A percentile compares a stretch with the other conserved stretches of the same genome.
phyloP scores from a whole-genome alignment of 2,113 vertebrate species.

The Sapayoa aenigma region DNA sequence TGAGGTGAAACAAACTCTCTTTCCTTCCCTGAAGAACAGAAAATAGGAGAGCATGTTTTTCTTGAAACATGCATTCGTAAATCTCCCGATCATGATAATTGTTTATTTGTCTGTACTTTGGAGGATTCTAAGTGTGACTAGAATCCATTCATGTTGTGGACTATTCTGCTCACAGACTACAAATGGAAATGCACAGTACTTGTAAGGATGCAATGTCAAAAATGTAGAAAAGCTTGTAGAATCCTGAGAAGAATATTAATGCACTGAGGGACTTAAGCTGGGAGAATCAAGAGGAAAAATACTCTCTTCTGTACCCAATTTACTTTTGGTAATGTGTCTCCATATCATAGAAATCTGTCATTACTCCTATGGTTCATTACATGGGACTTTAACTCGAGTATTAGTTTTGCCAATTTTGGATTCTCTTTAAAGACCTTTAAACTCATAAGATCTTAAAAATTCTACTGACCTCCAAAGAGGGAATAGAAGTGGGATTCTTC shows the following conservation, averaged over 20 bases:
- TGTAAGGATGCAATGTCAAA: background rate
- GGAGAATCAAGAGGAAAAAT: background rate
- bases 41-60: background rate
- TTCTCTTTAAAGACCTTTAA: background rate
- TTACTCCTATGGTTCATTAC: background rate
- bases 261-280: background rate
- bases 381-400: accelerated
- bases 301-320: background rate
- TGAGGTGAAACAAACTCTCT: background rate
- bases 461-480: background rate
- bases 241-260: background rate
- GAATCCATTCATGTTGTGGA: background rate
- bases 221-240: background rate
- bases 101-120: background rate
- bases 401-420: background rate
- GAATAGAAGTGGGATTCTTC: background rate
- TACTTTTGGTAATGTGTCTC: background rate
- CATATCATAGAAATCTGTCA: background rate
- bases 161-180: background rate
- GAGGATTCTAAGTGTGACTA: background rate
- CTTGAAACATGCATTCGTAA: background rate
- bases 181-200: background rate
- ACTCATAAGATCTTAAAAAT: background rate
- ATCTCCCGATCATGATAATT: background rate
- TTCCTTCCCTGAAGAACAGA: background rate